Evolutionary conservation across 1,140 invertebrate genomes (phyloP).

Genomic region (Varroa destructor): DNA sequence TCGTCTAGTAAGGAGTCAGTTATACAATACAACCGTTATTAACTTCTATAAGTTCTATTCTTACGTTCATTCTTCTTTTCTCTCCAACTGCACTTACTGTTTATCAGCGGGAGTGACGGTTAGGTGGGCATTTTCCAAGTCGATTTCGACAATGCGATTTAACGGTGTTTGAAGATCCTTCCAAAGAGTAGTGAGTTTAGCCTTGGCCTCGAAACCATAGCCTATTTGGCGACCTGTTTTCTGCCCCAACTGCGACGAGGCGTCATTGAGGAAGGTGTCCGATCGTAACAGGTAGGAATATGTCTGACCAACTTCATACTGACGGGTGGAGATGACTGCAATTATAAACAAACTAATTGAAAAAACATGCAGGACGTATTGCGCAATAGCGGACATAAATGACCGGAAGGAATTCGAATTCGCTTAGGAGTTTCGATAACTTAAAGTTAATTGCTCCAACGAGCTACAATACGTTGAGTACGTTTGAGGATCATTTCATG

Average conservation of each 20-base stretch:
- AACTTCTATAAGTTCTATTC: no score
- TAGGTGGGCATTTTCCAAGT: background rate
- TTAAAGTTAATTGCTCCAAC: no score
- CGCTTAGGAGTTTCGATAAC: no score
- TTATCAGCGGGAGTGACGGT: slow-evolving; percentile 4
- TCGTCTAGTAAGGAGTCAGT: no score
- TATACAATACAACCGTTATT: no score
- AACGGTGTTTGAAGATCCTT: background rate
- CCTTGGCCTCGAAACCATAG: slow-evolving; percentile 11
- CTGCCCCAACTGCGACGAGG: slow-evolving; percentile 2
- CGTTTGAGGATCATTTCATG: no score
- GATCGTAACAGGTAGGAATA: slow-evolving; percentile 1
- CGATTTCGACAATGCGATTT: slow-evolving; percentile 20
- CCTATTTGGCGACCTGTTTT: slow-evolving; percentile 18
- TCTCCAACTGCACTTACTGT: slow-evolving; percentile 11
- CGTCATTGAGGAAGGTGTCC: slow-evolving; percentile 21
- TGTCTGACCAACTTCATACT: slow-evolving; percentile 5
- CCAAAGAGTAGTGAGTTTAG: slow-evolving; percentile 3
- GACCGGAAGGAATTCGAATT: no score
- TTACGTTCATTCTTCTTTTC: background rate
- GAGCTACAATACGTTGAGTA: no score
- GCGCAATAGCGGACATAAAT: no score
- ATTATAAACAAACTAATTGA: no score
- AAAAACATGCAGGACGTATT: no score
- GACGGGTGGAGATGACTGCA: background rate